These are phyloP conservation scores for Planococcus citri DNA, from an alignment of 1,140 invertebrate genomes.

Conservation along the genomic window DNA sequence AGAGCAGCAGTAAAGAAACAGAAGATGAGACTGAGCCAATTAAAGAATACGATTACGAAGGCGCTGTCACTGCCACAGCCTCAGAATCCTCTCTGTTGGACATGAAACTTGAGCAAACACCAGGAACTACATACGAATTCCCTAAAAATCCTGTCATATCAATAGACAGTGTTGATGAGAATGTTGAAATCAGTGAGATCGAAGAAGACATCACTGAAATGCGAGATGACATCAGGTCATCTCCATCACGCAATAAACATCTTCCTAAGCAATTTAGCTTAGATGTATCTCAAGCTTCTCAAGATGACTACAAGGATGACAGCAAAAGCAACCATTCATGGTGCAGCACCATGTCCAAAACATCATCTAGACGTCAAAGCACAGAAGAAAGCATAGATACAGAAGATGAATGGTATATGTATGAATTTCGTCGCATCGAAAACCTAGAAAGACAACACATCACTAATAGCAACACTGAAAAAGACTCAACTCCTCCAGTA, in stretches of 20 bases:
- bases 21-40: neutral
- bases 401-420: slow-evolving; percentile 86
- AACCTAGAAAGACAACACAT: slow-evolving; percentile 69
- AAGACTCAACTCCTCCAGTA: slow-evolving; percentile 25
- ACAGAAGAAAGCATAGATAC: slow-evolving; percentile 86
- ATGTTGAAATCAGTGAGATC: slow-evolving; percentile 5
- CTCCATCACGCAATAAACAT: slow-evolving; percentile 29
- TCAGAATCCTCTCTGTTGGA: neutral
- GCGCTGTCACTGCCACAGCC: neutral
- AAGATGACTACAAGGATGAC: slow-evolving; percentile 52
- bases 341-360: slow-evolving; percentile 59
- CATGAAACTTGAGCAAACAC: neutral
- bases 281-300: slow-evolving; percentile 47
- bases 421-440: slow-evolving; percentile 72
- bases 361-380: slow-evolving; percentile 76
- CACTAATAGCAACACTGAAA: slow-evolving; percentile 43
- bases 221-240: neutral
- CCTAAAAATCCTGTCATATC: neutral
- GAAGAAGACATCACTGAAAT: neutral
- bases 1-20: neutral
- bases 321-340: slow-evolving; percentile 73
- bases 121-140: neutral
- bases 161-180: neutral
- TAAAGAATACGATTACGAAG: slow-evolving; percentile 1
- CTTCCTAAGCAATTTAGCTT: slow-evolving; percentile 62